Evolutionary conservation across 2,797 vertebrate species (phyloP), one percentile per base, ranked within the genome.

Genomic region (Siniperca obscura): DNA sequence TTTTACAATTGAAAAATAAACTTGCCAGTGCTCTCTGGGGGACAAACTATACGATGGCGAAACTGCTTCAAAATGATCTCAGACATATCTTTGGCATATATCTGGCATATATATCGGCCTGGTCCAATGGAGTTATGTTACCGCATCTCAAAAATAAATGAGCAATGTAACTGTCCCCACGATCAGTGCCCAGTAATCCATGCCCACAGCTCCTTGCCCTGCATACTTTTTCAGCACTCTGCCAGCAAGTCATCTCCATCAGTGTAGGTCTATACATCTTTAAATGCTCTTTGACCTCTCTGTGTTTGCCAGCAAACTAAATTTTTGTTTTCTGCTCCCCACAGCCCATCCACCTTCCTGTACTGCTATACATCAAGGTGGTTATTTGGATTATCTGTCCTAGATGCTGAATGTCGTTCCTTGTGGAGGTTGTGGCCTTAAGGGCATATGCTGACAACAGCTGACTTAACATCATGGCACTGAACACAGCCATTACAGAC

Each of bases 401-500:
- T 60, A 55, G 83, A 82, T 78, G 69, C 69, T 81, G 74, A 74
- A 78, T 78, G 70, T 73, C 52, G 14, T 75, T 90, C 46, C 46
- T 71, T n/a, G 44, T 73, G 59, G 75, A 87, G 64, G 68, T 77
- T 76, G 50, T 69, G 81, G 70, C 86, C 87, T 91, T 90, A 82
- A 80, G 87, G 90, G 83, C 87, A 86, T 85, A 86, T 80, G 84
- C 90, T 92, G 89, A 93, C 90, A 92, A 88, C 88, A 91, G 92
- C 92, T 93, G 94, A 94, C 93, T 95, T 92, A 94, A 95, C 91
- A 93, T 95, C 92, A 94, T 92, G 88, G 88, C 90, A 90, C 90
- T 93, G 90, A 95, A 95, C 94, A 93, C 90, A 92, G 90, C 95
- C 94, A 95, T 95, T 95, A 95, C 92, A 93, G 91, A 90, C 80